These are phyloP conservation scores for Sorex maritimensis DNA, from an alignment of 2,797 vertebrate genomes.

Conservation along the genomic window DNA sequence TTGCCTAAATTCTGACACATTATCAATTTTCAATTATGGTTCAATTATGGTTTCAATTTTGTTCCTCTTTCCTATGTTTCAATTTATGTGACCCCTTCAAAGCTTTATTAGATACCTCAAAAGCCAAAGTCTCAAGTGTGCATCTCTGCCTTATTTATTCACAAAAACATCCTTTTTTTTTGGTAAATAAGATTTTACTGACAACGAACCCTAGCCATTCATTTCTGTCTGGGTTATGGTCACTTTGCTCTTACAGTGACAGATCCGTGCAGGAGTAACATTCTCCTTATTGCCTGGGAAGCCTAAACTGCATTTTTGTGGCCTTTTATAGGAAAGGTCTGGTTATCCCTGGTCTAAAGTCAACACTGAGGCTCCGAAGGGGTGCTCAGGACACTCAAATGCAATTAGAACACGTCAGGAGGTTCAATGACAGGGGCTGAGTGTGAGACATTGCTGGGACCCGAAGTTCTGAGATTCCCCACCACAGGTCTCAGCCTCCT, in stretches of 20 bases:
- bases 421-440: no score
- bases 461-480: not conserved
- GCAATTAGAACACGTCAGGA: no score
- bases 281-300: not conserved
- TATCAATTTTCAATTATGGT: not conserved
- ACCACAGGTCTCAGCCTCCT: not conserved
- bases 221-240: not conserved
- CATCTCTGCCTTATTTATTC: not conserved
- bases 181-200: not conserved
- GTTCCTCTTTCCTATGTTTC: not conserved
- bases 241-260: not conserved
- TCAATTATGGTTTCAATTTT: no score
- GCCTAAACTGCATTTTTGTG: not conserved
- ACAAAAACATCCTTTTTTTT: not conserved
- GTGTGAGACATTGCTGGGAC: no score
- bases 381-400: no score
- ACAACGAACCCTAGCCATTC: not conserved
- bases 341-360: not conserved
- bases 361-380: not conserved
- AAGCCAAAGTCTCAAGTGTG: not conserved
- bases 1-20: not conserved
- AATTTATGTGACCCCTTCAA: not conserved
- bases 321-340: not conserved
- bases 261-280: not conserved
- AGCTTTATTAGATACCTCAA: not conserved